These are phyloP conservation scores for Pantherophis guttatus DNA, from an alignment of 2,113 vertebrate genomes.

Conservation along the genomic window DNA sequence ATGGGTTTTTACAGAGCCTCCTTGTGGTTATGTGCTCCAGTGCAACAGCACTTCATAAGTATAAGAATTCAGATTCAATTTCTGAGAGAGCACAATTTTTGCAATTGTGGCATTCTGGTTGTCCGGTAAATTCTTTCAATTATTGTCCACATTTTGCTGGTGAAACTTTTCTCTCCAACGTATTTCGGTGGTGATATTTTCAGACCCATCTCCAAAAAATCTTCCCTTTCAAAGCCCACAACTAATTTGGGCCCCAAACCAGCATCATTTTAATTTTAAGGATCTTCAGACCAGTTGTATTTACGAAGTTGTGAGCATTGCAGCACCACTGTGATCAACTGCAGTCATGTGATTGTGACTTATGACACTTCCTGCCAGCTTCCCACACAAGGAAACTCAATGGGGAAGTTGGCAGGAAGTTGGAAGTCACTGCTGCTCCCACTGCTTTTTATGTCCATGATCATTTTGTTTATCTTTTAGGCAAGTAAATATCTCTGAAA, in stretches of 20 bases:
- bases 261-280: background rate
- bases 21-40: background rate
- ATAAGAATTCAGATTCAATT: background rate
- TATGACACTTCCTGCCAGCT: background rate
- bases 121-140: constrained; percentile 12
- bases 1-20: background rate
- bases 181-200: constrained; percentile 8
- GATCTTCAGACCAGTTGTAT: background rate
- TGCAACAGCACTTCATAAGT: background rate
- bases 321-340: background rate
- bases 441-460: background rate
- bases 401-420: background rate
- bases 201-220: constrained; percentile 6
- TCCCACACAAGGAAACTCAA: background rate
- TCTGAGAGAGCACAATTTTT: background rate
- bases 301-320: background rate
- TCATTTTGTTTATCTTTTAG: background rate
- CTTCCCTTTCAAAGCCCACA: background rate
- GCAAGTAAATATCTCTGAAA: background rate
- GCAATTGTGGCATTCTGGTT: constrained; percentile 25
- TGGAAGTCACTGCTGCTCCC: background rate
- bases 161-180: constrained; percentile 9
- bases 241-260: background rate
- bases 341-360: background rate
- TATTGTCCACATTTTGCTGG: constrained; percentile 18